Evolutionary conservation across 2,797 vertebrate species (phyloP).

Genomic region (Luscinia luscinia): DNA sequence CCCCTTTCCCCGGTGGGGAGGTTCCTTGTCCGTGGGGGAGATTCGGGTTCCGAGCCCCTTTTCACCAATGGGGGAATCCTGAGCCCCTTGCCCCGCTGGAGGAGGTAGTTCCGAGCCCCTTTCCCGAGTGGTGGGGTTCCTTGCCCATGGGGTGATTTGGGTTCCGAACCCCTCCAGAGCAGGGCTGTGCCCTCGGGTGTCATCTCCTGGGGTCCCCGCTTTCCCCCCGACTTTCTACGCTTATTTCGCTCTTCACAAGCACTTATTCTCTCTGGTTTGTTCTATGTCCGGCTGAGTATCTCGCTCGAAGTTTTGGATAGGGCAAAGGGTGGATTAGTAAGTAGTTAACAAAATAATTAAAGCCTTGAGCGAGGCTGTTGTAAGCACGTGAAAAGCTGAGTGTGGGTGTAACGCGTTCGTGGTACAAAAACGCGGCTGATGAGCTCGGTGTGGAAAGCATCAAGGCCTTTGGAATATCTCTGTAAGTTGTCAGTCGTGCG

Average conservation of each 20-base stretch:
- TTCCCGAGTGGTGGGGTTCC: no score
- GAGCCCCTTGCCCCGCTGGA: no score
- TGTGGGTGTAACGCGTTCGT: neutral
- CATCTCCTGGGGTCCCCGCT: fast-evolving
- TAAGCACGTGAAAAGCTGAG: neutral
- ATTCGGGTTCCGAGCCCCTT: no score
- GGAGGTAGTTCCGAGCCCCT: no score
- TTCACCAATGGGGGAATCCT: no score
- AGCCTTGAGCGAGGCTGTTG: neutral
- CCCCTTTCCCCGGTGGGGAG: no score
- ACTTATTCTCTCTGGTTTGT: fast-evolving
- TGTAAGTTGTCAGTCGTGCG: neutral
- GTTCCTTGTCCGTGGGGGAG: no score
- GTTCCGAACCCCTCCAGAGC: no score
- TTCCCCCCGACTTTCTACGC: neutral
- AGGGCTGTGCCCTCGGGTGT: neutral
- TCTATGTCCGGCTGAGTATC: fast-evolving
- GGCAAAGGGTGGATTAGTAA: neutral
- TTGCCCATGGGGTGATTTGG: no score
- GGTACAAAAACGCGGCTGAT: neutral
- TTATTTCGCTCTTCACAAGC: fast-evolving
- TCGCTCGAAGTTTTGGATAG: neutral
- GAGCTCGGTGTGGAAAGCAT: neutral
- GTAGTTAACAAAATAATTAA: neutral
- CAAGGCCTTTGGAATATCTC: neutral